A percentile compares a stretch with the other conserved stretches of the same genome.
These are phyloP conservation scores for Orthonychiurus folsomi DNA, from an alignment of 2,888 invertebrate species.

Conservation along the genomic window DNA sequence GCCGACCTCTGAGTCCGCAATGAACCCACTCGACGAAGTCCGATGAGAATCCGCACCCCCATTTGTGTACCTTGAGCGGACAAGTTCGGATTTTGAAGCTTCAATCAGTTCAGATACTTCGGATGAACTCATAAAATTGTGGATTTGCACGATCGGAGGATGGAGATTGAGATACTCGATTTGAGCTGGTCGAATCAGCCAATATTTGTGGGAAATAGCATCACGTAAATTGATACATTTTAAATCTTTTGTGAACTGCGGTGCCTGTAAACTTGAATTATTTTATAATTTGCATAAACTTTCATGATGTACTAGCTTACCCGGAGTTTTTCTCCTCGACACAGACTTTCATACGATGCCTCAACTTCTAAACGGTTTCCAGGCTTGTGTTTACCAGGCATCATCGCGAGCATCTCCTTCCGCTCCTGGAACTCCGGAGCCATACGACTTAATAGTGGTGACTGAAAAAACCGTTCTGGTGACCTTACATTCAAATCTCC, in stretches of 20 bases:
- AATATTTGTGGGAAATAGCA: neutral
- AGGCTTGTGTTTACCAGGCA: neutral
- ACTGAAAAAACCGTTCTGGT: neutral
- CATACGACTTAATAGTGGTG: neutral
- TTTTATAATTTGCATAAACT: no score
- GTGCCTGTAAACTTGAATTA: no score
- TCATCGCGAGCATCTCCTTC: neutral
- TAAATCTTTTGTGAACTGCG: neutral
- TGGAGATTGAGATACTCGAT: neutral
- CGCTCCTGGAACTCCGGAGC: neutral
- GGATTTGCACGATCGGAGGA: constrained; percentile 1
- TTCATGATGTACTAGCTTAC: no score
- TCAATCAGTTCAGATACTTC: neutral
- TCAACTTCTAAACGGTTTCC: neutral
- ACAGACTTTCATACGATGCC: neutral
- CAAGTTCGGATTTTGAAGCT: neutral
- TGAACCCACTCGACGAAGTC: neutral
- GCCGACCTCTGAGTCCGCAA: neutral
- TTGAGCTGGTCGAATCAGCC: neutral
- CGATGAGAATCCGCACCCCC: neutral
- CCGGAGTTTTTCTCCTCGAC: neutral
- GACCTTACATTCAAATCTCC: no score
- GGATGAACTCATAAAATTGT: neutral
- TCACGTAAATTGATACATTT: neutral
- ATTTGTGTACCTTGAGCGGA: neutral